Percentiles rank a stretch among this genome's conserved stretches.
Conservation (phyloP, 2,797 vertebrate genomes). For the Girardinus metallicus region DNA sequence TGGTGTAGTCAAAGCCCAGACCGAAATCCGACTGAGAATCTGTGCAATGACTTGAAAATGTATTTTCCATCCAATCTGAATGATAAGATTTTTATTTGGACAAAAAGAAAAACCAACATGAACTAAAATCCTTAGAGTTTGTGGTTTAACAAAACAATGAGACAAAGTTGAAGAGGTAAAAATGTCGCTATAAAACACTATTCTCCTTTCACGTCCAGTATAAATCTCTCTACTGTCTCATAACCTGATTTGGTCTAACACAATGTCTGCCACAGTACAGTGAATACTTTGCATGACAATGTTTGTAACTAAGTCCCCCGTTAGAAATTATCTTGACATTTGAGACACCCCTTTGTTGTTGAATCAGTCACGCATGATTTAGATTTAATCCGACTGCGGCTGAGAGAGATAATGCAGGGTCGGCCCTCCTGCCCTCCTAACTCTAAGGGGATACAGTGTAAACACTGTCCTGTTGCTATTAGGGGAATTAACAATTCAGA, state of each 20-base stretch:
- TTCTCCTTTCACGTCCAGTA: conserved; percentile 12
- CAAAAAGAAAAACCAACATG: neutral
- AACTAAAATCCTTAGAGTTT: neutral
- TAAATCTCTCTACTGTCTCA: neutral
- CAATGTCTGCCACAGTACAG: conserved; percentile 10
- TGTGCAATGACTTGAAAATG: neutral
- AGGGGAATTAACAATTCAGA: conserved; percentile 30
- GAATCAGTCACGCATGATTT: conserved; percentile 77
- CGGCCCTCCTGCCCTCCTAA: conserved; percentile 44
- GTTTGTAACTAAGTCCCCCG: conserved; percentile 56
- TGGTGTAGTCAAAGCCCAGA: neutral
- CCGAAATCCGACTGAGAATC: neutral
- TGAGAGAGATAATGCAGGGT: conserved; percentile 66
- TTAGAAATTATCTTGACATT: conserved; percentile 71
- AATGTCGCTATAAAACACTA: neutral
- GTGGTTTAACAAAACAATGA: neutral
- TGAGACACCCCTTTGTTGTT: conserved; percentile 71
- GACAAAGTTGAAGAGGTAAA: neutral
- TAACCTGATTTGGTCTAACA: conserved; percentile 10
- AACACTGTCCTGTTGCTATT: conserved; percentile 41
- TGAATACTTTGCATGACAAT: conserved; percentile 64
- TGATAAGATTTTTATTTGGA: neutral
- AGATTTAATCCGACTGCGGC: conserved; percentile 68
- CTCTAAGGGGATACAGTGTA: conserved; percentile 37
- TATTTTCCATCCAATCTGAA: neutral